A percentile compares a stretch with the other conserved stretches of the same genome.
These are phyloP conservation scores for Phrynocephalus forsythii DNA, from an alignment of 2,797 vertebrate species.

Conservation along the genomic window DNA sequence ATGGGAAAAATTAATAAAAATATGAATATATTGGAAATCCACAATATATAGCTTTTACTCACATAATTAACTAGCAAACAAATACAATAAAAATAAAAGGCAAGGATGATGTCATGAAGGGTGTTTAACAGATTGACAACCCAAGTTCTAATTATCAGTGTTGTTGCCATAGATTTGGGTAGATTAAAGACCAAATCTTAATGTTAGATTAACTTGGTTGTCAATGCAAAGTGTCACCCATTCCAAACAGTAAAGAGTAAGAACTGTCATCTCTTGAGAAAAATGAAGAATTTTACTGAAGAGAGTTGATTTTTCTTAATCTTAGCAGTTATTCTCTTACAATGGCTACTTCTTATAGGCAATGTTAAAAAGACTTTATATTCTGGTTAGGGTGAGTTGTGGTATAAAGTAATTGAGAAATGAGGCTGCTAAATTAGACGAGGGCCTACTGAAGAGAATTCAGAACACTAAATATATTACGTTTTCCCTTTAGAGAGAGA, in stretches of 20 bases:
- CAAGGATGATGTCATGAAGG: constrained; percentile 6
- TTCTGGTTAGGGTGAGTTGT: constrained; percentile 31
- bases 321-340: constrained; percentile 10
- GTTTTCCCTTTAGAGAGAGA: constrained; percentile 40
- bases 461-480: constrained; percentile 63
- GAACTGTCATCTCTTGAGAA: constrained; percentile 46
- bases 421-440: constrained; percentile 61
- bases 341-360: constrained; percentile 23
- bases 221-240: constrained; percentile 8
- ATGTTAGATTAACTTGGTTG: constrained; percentile 32
- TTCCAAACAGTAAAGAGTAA: constrained; percentile 25
- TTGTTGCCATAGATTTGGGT: constrained; percentile 26
- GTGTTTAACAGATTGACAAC: constrained; percentile 22
- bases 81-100: constrained; percentile 10
- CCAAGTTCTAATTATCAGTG: constrained; percentile 21
- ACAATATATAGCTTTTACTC: constrained; percentile 16
- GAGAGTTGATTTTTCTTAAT: constrained; percentile 40
- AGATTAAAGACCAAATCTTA: constrained; percentile 18
- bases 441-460: constrained; percentile 69
- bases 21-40: constrained; percentile 2
- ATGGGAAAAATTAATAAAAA: not conserved
- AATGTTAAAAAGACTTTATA: constrained; percentile 52
- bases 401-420: constrained; percentile 53
- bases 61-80: constrained; percentile 24
- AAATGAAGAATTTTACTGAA: constrained; percentile 36